Evolutionary conservation across 2,797 vertebrate species (phyloP).

Genomic region (Yasuhikotakia modesta): DNA sequence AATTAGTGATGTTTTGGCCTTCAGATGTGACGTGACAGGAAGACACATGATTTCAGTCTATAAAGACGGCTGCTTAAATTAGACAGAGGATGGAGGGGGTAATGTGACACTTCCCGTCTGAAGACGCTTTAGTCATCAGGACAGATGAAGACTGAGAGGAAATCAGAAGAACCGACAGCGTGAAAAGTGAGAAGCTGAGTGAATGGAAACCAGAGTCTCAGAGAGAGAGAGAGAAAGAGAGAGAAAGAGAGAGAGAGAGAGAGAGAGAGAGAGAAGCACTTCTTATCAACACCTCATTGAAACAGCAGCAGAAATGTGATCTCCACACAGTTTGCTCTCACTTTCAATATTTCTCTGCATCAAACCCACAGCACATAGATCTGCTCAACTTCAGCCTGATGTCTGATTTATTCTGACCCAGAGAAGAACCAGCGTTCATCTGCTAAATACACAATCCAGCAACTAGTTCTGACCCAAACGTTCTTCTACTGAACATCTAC

Average conservation of each 20-base stretch:
- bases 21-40: too few species aligned
- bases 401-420: too few species aligned
- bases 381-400: too few species aligned
- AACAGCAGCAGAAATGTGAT: conserved; percentile 42
- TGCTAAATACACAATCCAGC: too few species aligned
- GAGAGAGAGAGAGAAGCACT: neutral
- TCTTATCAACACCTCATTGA: conserved; percentile 73
- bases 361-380: too few species aligned
- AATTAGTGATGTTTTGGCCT: too few species aligned
- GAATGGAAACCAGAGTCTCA: conserved; percentile 76
- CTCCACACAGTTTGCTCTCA: conserved; percentile 1
- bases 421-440: too few species aligned
- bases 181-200: conserved; percentile 78
- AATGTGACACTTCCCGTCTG: conserved; percentile 39
- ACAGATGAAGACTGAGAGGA: conserved; percentile 28
- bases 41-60: too few species aligned
- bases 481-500: too few species aligned
- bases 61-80: neutral
- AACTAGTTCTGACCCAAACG: too few species aligned
- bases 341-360: conserved; percentile 10
- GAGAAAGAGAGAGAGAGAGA: too few species aligned
- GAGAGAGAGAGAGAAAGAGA: too few species aligned
- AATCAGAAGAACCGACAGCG: conserved; percentile 71
- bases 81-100: conserved; percentile 7
- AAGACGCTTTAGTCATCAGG: conserved; percentile 35